A percentile compares a stretch with the other conserved stretches of the same genome.
These are phyloP conservation scores for Cosmopolites sordidus DNA, from an alignment of 2,888 invertebrate species.

Conservation along the genomic window DNA sequence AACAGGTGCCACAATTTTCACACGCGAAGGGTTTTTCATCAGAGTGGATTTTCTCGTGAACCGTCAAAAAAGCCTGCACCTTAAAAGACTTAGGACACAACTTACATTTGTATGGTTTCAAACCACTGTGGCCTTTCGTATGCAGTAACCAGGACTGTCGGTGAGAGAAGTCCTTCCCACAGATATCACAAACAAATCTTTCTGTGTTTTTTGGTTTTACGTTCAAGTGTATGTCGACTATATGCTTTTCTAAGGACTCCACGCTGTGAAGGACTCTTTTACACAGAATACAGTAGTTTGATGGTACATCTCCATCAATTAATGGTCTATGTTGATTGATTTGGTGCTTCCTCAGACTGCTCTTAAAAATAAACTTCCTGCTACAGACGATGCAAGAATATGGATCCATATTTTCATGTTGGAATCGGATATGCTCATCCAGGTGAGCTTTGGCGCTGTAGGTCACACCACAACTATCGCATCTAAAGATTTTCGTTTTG, in stretches of 20 bases:
- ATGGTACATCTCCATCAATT: constrained; percentile 22
- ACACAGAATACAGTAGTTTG: constrained; percentile 25
- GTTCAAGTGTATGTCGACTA: constrained; percentile 10
- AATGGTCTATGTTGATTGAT: constrained; percentile 22
- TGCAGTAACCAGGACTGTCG: constrained; percentile 36
- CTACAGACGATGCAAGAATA: constrained; percentile 40
- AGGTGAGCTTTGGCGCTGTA: constrained; percentile 19
- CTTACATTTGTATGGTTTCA: constrained; percentile 35
- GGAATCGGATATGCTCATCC: constrained; percentile 20
- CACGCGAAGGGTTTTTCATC: constrained; percentile 42
- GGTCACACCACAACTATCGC: constrained; percentile 17
- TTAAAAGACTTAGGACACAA: constrained; percentile 34
- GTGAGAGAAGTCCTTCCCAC: constrained; percentile 37
- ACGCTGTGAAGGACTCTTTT: constrained; percentile 17
- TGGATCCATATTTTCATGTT: constrained; percentile 28
- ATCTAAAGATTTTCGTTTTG: constrained; percentile 19
- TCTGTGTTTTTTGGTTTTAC: constrained; percentile 15
- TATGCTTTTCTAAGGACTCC: constrained; percentile 18
- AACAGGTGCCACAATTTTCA: constrained; percentile 35
- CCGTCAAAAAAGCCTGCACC: constrained; percentile 33
- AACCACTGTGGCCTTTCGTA: constrained; percentile 34
- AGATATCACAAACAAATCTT: constrained; percentile 39
- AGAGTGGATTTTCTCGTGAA: constrained; percentile 41
- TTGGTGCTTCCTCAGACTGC: constrained; percentile 33
- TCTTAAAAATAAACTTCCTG: constrained; percentile 29